These are phyloP conservation scores for Brachypodius melanocephalos DNA, from an alignment of 2,113 vertebrate species.

Conservation along the genomic window DNA sequence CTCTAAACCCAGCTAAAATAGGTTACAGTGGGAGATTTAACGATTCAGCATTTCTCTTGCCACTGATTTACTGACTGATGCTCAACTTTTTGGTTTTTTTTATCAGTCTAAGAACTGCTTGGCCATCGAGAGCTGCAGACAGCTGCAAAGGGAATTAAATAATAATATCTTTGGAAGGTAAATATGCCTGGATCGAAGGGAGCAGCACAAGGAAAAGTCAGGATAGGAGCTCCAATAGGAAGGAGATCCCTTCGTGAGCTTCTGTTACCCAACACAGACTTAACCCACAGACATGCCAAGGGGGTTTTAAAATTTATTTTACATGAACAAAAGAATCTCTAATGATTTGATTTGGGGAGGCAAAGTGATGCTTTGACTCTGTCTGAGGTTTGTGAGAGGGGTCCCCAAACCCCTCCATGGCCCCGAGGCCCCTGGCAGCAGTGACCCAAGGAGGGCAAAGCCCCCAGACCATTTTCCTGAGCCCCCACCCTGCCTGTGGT, in stretches of 20 bases:
- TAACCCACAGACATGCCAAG: fast-evolving
- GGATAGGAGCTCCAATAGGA: not conserved
- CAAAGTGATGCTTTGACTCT: not conserved
- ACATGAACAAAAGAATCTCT: fast-evolving
- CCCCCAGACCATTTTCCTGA: not conserved
- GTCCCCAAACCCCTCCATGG: fast-evolving
- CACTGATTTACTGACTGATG: constrained; percentile 42
- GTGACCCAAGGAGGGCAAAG: not conserved
- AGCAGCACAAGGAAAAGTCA: not conserved
- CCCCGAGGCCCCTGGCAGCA: fast-evolving
- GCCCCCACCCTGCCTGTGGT: too few species aligned
- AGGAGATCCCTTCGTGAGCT: not conserved
- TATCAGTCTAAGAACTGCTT: not conserved
- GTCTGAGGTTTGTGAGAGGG: not conserved
- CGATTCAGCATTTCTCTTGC: constrained; percentile 38
- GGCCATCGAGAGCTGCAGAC: not conserved
- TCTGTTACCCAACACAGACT: not conserved
- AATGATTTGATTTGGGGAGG: not conserved
- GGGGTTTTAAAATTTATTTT: not conserved
- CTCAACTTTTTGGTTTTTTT: not conserved
- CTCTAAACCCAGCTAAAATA: not conserved
- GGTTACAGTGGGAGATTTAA: not conserved
- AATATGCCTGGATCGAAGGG: not conserved
- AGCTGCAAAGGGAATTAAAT: not conserved
- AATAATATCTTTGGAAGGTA: not conserved